phyloP scores from a whole-genome alignment of 2,797 vertebrate species.

The Microchirus variegatus region DNA sequence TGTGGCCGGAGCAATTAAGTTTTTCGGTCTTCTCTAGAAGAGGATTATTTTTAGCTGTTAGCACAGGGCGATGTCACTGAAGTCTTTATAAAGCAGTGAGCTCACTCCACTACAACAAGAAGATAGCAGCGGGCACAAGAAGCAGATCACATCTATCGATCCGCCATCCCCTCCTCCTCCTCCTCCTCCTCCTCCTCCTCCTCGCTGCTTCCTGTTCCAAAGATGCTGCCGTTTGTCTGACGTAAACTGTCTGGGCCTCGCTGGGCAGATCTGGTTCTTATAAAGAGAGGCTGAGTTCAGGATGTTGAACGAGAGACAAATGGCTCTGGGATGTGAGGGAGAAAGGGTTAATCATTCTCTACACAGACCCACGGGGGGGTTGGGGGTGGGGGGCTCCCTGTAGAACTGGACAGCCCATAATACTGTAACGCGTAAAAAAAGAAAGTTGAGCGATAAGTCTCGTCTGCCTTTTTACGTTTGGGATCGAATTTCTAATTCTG shows the following conservation, averaged over 20 bases:
- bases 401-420: conserved; percentile 73
- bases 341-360: conserved; percentile 69
- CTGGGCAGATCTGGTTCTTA: conserved; percentile 72
- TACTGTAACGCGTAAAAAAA: conserved; percentile 58
- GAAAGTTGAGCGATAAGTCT: conserved; percentile 59
- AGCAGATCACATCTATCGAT: conserved; percentile 86
- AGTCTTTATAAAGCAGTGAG: conserved; percentile 85
- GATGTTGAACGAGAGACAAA: conserved; percentile 64
- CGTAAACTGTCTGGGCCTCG: conserved; percentile 75
- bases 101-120: conserved; percentile 82
- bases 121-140: conserved; percentile 75
- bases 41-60: conserved; percentile 86
- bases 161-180: conserved; percentile 36
- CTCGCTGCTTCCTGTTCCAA: conserved; percentile 78
- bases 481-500: conserved; percentile 72
- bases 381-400: conserved; percentile 55
- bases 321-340: conserved; percentile 41
- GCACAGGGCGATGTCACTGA: conserved; percentile 76
- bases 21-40: conserved; percentile 78
- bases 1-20: conserved; percentile 77
- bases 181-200: conserved; percentile 1
- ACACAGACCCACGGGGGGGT: conserved; percentile 47
- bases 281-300: conserved; percentile 67
- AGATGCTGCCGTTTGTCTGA: conserved; percentile 74
- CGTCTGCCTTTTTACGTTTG: conserved; percentile 49